Evolutionary conservation across 2,888 invertebrate genomes (phyloP).

Genomic region (Dasypogon diadema): DNA sequence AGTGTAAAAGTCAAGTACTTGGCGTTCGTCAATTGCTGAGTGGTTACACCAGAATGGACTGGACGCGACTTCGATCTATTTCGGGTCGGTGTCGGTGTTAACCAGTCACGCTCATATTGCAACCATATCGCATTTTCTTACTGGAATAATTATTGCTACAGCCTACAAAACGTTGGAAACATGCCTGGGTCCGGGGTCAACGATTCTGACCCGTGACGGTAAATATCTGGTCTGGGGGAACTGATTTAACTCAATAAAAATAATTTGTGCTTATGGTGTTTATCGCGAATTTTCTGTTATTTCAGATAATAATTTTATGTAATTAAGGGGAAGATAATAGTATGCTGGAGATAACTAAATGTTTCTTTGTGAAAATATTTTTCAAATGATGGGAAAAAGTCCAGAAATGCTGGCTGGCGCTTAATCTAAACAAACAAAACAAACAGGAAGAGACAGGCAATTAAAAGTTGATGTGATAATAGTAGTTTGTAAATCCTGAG

Average conservation of each 20-base stretch:
- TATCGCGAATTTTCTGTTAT: background rate
- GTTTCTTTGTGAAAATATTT: too few species aligned
- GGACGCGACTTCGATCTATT: background rate
- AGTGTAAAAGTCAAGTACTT: background rate
- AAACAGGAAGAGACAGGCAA: too few species aligned
- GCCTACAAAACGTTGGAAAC: background rate
- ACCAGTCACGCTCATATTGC: background rate
- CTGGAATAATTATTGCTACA: background rate
- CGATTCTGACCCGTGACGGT: background rate
- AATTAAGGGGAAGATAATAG: too few species aligned
- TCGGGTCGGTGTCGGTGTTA: background rate
- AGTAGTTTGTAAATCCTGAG: too few species aligned
- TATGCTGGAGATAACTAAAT: too few species aligned
- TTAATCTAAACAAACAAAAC: too few species aligned
- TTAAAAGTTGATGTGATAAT: too few species aligned
- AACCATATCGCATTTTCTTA: background rate
- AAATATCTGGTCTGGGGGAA: background rate
- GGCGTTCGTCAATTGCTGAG: too few species aligned
- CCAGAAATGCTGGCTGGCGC: too few species aligned
- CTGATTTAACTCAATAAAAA: background rate
- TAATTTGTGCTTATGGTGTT: background rate
- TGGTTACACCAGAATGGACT: background rate
- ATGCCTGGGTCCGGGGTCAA: slow-evolving; percentile 3
- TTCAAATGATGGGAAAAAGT: too few species aligned
- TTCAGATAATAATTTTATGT: background rate